These are phyloP conservation scores for Uria aalge DNA, from an alignment of 2,113 vertebrate genomes.

Conservation along the genomic window DNA sequence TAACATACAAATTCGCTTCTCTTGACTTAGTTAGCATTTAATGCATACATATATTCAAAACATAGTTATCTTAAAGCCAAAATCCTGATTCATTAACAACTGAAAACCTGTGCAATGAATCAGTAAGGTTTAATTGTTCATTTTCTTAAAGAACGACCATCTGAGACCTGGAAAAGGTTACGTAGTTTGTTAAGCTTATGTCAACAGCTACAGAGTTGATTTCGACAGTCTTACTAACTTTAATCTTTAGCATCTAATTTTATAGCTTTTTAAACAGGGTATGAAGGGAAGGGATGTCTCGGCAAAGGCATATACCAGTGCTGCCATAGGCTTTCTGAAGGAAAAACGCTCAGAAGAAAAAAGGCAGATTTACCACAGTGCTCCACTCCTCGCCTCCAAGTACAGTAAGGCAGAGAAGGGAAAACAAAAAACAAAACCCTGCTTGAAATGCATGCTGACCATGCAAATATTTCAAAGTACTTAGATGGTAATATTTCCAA, in stretches of 20 bases:
- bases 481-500: not conserved
- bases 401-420: not conserved
- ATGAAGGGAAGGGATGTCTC: not conserved
- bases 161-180: not conserved
- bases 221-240: not conserved
- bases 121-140: not conserved
- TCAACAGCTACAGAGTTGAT: not conserved
- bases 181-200: not conserved
- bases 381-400: not conserved
- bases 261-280: not conserved
- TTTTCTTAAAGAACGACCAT: not conserved
- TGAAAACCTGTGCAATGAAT: not conserved
- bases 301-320: not conserved
- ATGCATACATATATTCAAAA: not conserved
- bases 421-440: not conserved
- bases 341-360: not conserved
- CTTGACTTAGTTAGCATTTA: constrained; percentile 7
- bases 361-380: not conserved
- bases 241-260: not conserved
- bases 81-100: not conserved
- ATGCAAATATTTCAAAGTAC: not conserved
- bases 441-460: not conserved
- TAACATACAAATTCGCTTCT: not conserved
- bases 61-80: not conserved
- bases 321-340: not conserved